Percentiles rank a stretch among this genome's conserved stretches.
These are phyloP conservation scores for Capra hircus DNA, from an alignment of 2,113 vertebrate genomes.

Conservation along the genomic window DNA sequence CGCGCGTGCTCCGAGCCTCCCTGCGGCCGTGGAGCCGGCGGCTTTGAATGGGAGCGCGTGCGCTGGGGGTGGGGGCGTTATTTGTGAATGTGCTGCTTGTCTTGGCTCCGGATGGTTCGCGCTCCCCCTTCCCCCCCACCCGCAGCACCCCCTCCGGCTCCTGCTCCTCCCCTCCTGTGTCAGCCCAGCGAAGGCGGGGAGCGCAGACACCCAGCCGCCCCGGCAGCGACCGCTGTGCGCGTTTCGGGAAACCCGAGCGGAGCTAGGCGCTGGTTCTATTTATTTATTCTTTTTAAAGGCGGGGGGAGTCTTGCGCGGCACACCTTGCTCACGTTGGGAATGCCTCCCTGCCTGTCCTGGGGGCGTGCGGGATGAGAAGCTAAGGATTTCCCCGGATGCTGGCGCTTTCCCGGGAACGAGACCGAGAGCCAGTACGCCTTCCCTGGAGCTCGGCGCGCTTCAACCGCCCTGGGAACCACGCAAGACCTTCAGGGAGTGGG, in stretches of 20 bases:
- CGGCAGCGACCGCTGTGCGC: background rate
- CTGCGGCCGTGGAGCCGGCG: background rate
- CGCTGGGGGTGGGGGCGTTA: slow-evolving; percentile 54
- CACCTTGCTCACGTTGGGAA: background rate
- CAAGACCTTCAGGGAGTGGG: background rate
- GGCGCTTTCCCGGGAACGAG: background rate
- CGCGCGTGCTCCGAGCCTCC: background rate
- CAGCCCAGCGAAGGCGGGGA: slow-evolving; percentile 58
- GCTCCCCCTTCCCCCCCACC: slow-evolving; percentile 1
- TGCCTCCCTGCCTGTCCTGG: background rate
- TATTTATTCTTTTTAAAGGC: background rate
- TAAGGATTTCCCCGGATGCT: background rate
- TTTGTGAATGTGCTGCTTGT: slow-evolving; percentile 53
- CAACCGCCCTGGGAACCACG: background rate
- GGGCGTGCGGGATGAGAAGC: background rate
- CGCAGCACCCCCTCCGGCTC: slow-evolving; percentile 44
- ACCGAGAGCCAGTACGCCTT: background rate
- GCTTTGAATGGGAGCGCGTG: slow-evolving; percentile 59
- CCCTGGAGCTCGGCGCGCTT: background rate
- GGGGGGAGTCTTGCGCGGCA: background rate
- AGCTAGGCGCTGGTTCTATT: background rate
- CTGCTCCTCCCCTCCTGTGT: slow-evolving; percentile 67
- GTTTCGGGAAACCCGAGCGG: background rate
- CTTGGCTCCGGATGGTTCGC: slow-evolving; percentile 56
- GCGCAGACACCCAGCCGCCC: slow-evolving; percentile 25